phyloP scores from a whole-genome alignment of 2,888 invertebrate species.

The Deroplatys truncata region DNA sequence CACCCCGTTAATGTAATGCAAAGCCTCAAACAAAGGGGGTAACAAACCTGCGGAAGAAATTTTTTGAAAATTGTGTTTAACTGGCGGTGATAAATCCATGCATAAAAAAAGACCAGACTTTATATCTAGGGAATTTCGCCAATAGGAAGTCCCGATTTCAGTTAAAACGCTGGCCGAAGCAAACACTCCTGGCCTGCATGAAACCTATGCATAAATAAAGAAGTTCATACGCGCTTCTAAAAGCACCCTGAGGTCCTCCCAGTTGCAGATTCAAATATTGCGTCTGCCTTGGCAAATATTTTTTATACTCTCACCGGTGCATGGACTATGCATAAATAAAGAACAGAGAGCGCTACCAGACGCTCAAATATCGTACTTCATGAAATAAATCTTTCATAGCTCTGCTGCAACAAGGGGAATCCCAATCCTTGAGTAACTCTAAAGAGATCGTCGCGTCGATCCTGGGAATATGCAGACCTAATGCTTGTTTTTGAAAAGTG shows the following conservation, averaged over 20 bases:
- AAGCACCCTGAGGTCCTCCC: neutral
- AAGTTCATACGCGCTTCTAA: neutral
- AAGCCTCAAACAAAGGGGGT: no score
- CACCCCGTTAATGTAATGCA: no score
- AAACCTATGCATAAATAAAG: neutral
- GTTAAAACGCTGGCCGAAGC: neutral
- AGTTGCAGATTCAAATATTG: neutral
- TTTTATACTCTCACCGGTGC: neutral
- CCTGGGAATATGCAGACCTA: no score
- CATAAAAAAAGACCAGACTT: neutral
- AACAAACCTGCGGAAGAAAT: no score
- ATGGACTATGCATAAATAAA: neutral
- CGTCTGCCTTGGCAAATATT: neutral
- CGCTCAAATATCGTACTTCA: no score
- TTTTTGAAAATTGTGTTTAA: neutral
- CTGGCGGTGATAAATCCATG: neutral
- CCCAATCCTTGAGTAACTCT: no score
- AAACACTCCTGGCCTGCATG: neutral
- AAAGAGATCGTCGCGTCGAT: no score
- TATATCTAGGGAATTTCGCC: neutral
- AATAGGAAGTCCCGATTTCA: neutral
- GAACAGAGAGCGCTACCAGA: neutral
- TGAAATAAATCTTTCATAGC: no score
- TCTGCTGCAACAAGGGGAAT: no score
- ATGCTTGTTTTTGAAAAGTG: no score